Base-by-base conservation (phyloP, 1,140 invertebrate species). In the Aphelenchoides besseyi region DNA sequence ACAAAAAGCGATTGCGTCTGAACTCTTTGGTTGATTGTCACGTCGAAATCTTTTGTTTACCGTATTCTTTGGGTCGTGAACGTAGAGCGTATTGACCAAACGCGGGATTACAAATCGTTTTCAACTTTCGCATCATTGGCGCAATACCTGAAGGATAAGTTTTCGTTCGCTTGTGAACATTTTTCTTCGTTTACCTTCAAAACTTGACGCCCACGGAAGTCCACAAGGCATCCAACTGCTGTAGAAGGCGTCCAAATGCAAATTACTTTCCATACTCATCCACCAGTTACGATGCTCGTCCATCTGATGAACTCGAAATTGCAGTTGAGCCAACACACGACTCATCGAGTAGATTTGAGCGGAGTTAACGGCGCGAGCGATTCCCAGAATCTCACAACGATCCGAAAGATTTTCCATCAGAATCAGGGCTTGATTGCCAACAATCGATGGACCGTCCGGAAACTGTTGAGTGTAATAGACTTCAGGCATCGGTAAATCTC, bases 1-100 rank as follows among this genome's bases (percentile, higher is more conserved):
- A 59, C 72, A 76, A 35, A 73, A 59, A 33, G 55, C 5, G 55
- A 59, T 33, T 33, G 55, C 55, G 16, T 59, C 55, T 41, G 37
- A 41, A 41, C 5, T 41, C 5, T 5, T 8, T 8, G 5, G 5
- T 41, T 41, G n/a, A 41, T 41, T 41, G n/a, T 8, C 5, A 41
- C n/a, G n/a, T 41, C 5, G n/a, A 41, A 5, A 41, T 41, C n/a
- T 41, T 8, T 8, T 8, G n/a, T n/a, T 41, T n/a, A 41, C 37
- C n/a, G 55, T 29, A 33, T 59, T 59, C 55, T 5, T 5, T 12
- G 12, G 18, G 5, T 59, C 55, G 55, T 33, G 5, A 23, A 28
- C 55, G 55, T 16, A 59, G 18, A 59, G 55, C 55, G 18, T 29
- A 59, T 8, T 23, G 55, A 23, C 55, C 55, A 33, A 59, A 59